These are phyloP conservation scores for Peromyscus attwateri DNA, from an alignment of 2,797 vertebrate species.

Conservation along the genomic window DNA sequence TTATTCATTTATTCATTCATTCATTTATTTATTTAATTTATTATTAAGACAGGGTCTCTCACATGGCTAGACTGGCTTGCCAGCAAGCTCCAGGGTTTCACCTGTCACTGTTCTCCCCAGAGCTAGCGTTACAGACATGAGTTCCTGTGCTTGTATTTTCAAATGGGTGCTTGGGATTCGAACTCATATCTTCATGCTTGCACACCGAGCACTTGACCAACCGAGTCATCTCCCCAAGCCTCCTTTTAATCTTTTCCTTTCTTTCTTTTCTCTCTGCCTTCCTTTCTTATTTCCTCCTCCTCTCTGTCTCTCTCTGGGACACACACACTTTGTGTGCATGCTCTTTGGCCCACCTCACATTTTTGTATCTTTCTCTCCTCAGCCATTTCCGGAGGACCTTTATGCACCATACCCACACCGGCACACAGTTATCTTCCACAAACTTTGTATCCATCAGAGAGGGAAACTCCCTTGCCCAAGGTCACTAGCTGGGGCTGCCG, in stretches of 20 bases:
- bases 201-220: not conserved
- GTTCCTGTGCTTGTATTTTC: not conserved
- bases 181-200: not conserved
- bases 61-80: not conserved
- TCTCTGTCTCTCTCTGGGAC: not conserved
- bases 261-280: not conserved
- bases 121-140: not conserved
- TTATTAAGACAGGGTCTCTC: not conserved
- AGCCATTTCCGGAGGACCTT: not conserved
- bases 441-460: slow-evolving; percentile 3
- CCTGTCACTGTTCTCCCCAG: not conserved
- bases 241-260: not conserved
- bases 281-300: not conserved
- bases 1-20: no score
- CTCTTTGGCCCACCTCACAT: not conserved
- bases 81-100: not conserved
- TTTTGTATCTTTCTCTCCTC: not conserved
- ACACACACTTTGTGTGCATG: not conserved
- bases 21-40: not conserved
- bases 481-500: not conserved
- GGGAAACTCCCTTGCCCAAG: not conserved
- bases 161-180: not conserved
- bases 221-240: not conserved
- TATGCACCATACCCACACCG: no score
- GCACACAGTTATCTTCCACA: not conserved